Evolutionary conservation across 2,113 vertebrate species (phyloP).

Genomic region (Labeo rohita): DNA sequence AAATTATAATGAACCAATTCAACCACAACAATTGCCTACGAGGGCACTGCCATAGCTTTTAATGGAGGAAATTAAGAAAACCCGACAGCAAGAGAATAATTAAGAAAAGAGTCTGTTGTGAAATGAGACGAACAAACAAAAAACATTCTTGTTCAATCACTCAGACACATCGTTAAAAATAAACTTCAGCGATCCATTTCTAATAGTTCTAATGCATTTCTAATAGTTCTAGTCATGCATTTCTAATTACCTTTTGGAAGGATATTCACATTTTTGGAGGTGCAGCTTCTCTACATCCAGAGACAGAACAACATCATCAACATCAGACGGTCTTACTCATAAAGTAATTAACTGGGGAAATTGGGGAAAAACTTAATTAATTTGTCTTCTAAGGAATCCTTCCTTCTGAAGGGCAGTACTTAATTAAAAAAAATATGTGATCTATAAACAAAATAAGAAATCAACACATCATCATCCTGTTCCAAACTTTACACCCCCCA

Average conservation of each 20-base stretch:
- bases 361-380: neutral
- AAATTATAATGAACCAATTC: neutral
- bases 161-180: neutral
- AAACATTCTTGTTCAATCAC: neutral
- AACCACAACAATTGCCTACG: neutral
- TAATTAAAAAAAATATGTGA: no score
- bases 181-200: neutral
- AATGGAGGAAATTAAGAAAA: neutral
- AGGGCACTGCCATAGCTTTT: neutral
- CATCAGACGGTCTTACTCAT: neutral
- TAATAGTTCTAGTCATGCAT: neutral
- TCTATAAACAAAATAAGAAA: no score
- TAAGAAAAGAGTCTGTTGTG: neutral
- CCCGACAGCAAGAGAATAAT: neutral
- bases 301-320: neutral
- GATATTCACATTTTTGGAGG: neutral
- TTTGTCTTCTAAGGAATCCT: neutral
- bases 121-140: neutral
- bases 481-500: neutral
- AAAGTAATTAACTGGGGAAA: no score
- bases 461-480: neutral
- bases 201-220: conserved; percentile 2
- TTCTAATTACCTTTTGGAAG: neutral
- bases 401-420: neutral
- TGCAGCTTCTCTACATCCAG: neutral